Conservation (phyloP, 2,113 vertebrate genomes). For the Terrapene triunguis region DNA sequence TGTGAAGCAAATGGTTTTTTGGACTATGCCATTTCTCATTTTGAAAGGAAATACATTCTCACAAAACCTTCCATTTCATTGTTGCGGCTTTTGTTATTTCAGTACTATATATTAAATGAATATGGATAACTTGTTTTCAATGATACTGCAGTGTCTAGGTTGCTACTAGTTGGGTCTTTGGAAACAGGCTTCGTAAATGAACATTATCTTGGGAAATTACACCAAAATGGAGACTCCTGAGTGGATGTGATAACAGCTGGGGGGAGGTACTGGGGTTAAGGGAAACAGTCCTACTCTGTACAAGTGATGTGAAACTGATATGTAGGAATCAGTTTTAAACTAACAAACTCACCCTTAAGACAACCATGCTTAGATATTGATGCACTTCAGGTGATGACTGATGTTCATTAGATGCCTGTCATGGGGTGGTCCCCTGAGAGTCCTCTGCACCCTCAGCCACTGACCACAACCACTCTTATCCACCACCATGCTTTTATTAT, state of each 20-base stretch:
- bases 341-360: neutral
- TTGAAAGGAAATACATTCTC: slow-evolving; percentile 37
- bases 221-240: neutral
- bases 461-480: neutral
- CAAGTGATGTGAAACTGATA: neutral
- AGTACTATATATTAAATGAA: slow-evolving; percentile 17
- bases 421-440: neutral
- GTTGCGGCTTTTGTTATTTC: slow-evolving; percentile 27
- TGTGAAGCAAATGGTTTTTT: slow-evolving; percentile 10
- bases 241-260: neutral
- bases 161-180: neutral
- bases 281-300: neutral
- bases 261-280: neutral
- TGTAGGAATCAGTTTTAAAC: neutral
- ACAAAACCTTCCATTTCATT: slow-evolving; percentile 16
- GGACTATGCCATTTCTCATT: neutral
- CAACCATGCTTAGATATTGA: neutral
- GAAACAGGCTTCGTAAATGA: neutral
- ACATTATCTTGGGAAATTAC: neutral
- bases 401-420: neutral
- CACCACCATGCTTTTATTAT: neutral
- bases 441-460: neutral
- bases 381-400: neutral
- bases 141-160: neutral
- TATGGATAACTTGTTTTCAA: neutral